Base-by-base conservation (phyloP, 2,888 invertebrate genomes). In the Dastarcus helophoroides region DNA sequence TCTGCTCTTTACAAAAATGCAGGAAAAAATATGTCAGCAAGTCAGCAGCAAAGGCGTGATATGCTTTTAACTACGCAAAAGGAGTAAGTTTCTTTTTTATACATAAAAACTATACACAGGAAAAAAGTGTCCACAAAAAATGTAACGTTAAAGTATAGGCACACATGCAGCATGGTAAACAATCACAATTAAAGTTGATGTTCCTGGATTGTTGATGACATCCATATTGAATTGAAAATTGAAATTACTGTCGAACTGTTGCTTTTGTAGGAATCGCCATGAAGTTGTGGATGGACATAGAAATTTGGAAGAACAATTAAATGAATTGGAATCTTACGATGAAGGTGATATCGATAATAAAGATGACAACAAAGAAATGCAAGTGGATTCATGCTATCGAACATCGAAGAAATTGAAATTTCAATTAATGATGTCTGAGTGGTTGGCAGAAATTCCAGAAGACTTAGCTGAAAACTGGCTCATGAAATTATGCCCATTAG, bases 361-460 rank as follows among this genome's bases (percentile, higher is more conserved):
- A 32, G 8, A 10, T 31, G 3, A 17, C 17, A n/a, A 28, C 4
- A 16, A 24, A 6, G 24, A 7, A 24, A 24, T 24, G 24, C 8
- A 24, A 8, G 6, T 9, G 8, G 24, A 24, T 7, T 6, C 3
- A 3, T 14, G 4, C 3, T 3, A 3, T 16, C 21, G 6, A 3
- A 19, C 22, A 3, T 19, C 3, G 17, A 47, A 47, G 14, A 26
- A 8, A 17, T 22, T 31, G 7, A 30, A 16, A 22, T 48, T 41
- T 24, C 68, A 74, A 42, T 61, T 94, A 4, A 94, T 94, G 84
- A 53, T 82, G 35, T 93, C 94, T 0, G 95, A 97, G 60, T 97
- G 94, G 94, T 65, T 97, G 55, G 65, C 80, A 2, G 86, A 94
- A 43, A 73, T 80, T 32, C 97, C 97, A 0, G 65, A 68, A 14